Evolutionary conservation across 2,797 vertebrate genomes (phyloP).

Genomic region (Ataeniobius toweri): DNA sequence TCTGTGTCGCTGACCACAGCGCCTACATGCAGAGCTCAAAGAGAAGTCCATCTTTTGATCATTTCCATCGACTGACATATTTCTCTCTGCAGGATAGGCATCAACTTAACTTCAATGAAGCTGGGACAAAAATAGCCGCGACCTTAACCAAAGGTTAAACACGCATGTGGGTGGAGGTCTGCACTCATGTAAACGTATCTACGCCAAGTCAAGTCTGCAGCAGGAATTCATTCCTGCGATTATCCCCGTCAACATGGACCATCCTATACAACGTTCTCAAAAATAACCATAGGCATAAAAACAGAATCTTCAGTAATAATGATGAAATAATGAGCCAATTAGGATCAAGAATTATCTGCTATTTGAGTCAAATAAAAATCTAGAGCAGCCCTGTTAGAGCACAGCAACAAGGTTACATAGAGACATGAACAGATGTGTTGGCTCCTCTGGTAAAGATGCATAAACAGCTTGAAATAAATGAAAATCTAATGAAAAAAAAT

Average conservation of each 20-base stretch:
- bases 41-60: conserved; percentile 10
- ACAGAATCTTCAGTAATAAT: neutral
- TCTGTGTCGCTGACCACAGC: conserved; percentile 3
- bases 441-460: neutral
- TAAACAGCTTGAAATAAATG: neutral
- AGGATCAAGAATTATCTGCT: neutral
- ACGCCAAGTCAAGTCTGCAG: neutral
- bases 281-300: neutral
- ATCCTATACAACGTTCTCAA: neutral
- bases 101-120: neutral
- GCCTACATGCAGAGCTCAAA: neutral
- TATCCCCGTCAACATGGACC: neutral
- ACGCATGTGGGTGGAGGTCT: neutral
- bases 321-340: neutral
- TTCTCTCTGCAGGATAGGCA: neutral
- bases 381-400: neutral
- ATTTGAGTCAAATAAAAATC: neutral
- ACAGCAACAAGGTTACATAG: too few relatives aligned
- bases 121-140: neutral
- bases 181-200: neutral
- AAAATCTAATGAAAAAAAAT: neutral
- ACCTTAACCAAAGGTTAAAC: conserved; percentile 2
- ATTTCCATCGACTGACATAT: conserved; percentile 17
- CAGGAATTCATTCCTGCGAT: neutral
- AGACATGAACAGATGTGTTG: neutral